Evolutionary conservation across 2,888 invertebrate genomes (phyloP).

Genomic region (Amphipoea lucens): DNA sequence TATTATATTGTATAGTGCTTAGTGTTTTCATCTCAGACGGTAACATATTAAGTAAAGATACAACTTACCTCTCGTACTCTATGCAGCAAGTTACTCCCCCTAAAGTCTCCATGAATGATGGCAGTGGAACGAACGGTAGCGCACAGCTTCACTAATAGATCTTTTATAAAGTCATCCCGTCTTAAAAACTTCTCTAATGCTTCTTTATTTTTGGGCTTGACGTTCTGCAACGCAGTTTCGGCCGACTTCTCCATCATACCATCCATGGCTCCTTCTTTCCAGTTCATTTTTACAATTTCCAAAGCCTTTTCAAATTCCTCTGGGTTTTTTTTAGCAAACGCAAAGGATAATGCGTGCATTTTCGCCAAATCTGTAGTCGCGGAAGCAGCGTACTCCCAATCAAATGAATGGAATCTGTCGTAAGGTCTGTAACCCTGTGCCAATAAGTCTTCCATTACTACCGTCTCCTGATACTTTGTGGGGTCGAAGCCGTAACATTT

Average conservation of each 20-base stretch:
- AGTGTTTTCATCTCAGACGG: too few relatives aligned
- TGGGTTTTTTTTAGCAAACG: slow-evolving; percentile 67
- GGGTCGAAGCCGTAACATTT: slow-evolving; percentile 56
- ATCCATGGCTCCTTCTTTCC: slow-evolving; percentile 10
- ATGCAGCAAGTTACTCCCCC: slow-evolving; percentile 72
- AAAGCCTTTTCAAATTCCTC: slow-evolving; percentile 15
- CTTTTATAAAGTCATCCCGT: slow-evolving; percentile 4
- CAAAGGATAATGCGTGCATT: slow-evolving; percentile 77
- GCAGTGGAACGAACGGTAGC: slow-evolving; percentile 61
- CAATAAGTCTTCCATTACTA: slow-evolving; percentile 58
- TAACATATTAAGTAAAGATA: not conserved
- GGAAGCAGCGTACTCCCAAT: slow-evolving; percentile 57
- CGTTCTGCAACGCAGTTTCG: slow-evolving; percentile 44
- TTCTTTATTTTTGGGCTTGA: slow-evolving; percentile 68
- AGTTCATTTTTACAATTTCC: not conserved
- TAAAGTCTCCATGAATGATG: slow-evolving; percentile 69
- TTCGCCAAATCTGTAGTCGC: slow-evolving; percentile 71
- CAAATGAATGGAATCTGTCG: slow-evolving; percentile 64
- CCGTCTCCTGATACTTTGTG: slow-evolving; percentile 45
- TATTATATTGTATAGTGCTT: not conserved
- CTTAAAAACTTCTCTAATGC: slow-evolving; percentile 64
- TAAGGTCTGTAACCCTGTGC: slow-evolving; percentile 60
- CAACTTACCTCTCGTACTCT: slow-evolving; percentile 61
- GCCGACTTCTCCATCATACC: slow-evolving; percentile 17
- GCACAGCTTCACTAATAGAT: slow-evolving; percentile 49